Evolutionary conservation across 2,888 invertebrate genomes (phyloP), one percentile per base, ranked within the genome.

Genomic region (Caenorhabditis wallacei): DNA sequence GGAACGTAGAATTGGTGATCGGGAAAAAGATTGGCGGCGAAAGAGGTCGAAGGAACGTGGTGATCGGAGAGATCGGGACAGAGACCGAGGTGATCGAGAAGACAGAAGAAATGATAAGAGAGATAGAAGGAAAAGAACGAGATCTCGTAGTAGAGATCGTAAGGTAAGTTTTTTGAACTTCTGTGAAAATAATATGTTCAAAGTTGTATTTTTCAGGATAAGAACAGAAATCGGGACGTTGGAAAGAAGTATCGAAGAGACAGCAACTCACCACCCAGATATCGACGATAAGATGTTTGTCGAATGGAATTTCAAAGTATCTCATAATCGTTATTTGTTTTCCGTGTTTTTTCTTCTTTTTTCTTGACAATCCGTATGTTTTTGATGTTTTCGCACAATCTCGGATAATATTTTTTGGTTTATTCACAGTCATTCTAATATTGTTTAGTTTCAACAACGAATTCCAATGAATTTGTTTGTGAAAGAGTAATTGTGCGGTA

Each of bases 191-290:
- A 53, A 18, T 1, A 37, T 40, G n/a, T n/a, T n/a, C n/a, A n/a
- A n/a, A n/a, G 2, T 3, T 10, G 10, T 10, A 13, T 10, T 66
- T 68, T 80, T 35, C 75, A 82, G 81, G 81, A 82, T 16, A 76
- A 74, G 46, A 76, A 51, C 30, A 64, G 57, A 53, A 66, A 53
- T 20, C 84, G 82, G 40, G 86, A 88, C 37, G 83, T 84, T 18
- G 85, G 84, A 20, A 85, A 84, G 46, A 68, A 64, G 26, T 76
- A 71, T 35, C 84, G 76, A 0, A 30, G 57, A 20, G 70, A 68
- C 16, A 71, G 68, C 54, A 66, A 53, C 48, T 78, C 82, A 46
- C 81, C 81, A 57, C 61, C 76, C 1, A 68, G 69, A 8, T 61
- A 26, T 40, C 68, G 76, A 24, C 68, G 76, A 59, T 76, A 43